These are phyloP conservation scores for Cydia pomonella DNA, from an alignment of 1,140 invertebrate genomes.

Conservation along the genomic window DNA sequence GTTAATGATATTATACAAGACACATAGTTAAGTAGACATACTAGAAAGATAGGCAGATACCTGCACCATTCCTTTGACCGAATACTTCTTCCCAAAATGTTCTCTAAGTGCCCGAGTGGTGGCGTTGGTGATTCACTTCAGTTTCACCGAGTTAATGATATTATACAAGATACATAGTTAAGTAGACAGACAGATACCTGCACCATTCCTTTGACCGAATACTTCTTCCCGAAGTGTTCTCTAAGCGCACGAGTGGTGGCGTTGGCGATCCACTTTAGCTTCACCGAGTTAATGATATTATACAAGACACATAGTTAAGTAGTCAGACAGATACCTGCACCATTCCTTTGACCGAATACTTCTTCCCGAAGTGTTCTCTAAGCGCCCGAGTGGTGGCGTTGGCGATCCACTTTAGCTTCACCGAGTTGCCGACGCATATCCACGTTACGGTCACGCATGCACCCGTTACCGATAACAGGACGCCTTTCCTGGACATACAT, in stretches of 20 bases:
- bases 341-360: slow-evolving; percentile 63
- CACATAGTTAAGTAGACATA: too few species aligned
- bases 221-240: slow-evolving; percentile 61
- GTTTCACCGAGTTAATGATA: too few species aligned
- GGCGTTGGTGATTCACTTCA: too few species aligned
- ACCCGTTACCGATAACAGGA: slow-evolving; percentile 62
- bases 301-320: neutral
- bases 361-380: slow-evolving; percentile 61
- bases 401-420: slow-evolving; percentile 72
- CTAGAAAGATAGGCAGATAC: too few species aligned
- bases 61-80: slow-evolving; percentile 63
- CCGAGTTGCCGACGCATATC: slow-evolving; percentile 60
- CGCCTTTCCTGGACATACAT: slow-evolving; percentile 56
- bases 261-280: too few species aligned
- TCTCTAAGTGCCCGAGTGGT: slow-evolving; percentile 62
- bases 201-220: slow-evolving; percentile 65
- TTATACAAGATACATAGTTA: too few species aligned
- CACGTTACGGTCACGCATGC: slow-evolving; percentile 62
- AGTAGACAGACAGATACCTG: too few species aligned
- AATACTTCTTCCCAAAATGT: slow-evolving; percentile 60
- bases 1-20: too few species aligned
- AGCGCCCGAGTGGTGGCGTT: slow-evolving; percentile 63
- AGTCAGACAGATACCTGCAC: slow-evolving; percentile 49
- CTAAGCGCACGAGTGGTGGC: slow-evolving; percentile 60
- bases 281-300: too few species aligned